phyloP scores from a whole-genome alignment of 2,113 vertebrate species.

The Tenebrosternarchus preto region DNA sequence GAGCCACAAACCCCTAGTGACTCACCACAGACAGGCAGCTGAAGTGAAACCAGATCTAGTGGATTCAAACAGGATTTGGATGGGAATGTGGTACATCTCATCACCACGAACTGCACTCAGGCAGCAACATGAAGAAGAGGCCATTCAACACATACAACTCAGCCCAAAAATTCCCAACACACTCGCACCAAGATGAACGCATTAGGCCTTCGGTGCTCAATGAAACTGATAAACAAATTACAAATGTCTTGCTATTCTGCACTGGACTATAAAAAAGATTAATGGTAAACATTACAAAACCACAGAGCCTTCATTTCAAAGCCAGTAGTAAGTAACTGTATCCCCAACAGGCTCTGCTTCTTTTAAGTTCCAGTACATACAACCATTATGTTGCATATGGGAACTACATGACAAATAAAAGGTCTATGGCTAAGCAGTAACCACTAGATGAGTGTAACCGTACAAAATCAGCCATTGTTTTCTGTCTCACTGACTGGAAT shows the following conservation, averaged over 20 bases:
- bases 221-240: background rate
- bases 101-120: background rate
- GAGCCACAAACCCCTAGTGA: constrained; percentile 3
- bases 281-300: background rate
- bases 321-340: background rate
- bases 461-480: constrained; percentile 27
- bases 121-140: background rate
- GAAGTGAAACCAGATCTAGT: constrained; percentile 20
- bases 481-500: background rate
- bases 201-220: background rate
- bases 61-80: constrained; percentile 23
- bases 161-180: background rate
- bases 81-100: constrained; percentile 18
- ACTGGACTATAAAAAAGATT: background rate
- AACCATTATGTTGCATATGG: constrained; percentile 30
- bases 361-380: background rate
- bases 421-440: constrained; percentile 3
- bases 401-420: constrained; percentile 28
- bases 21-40: constrained; percentile 21
- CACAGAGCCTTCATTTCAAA: background rate
- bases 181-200: background rate
- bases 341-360: background rate
- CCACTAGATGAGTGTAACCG: background rate
- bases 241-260: background rate
- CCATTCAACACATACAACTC: background rate